Evolutionary conservation across 2,797 vertebrate species (phyloP).

Genomic region (Synaphobranchus kaupii): DNA sequence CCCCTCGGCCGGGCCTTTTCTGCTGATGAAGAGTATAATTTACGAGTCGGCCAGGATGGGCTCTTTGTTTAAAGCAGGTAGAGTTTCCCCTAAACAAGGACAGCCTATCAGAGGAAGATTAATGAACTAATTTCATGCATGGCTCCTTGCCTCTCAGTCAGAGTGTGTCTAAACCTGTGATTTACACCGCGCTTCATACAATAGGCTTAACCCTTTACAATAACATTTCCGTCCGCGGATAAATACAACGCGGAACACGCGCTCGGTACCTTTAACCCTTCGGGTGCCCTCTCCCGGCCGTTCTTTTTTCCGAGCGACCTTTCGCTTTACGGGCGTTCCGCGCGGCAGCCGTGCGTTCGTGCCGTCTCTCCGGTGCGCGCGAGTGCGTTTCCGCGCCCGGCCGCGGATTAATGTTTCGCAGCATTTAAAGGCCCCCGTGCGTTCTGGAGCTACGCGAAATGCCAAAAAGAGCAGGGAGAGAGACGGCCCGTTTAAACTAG

Average conservation of each 20-base stretch:
- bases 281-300: constrained; percentile 21
- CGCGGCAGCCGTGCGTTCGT: not conserved
- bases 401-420: not conserved
- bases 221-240: constrained; percentile 45
- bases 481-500: not conserved
- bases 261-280: constrained; percentile 11
- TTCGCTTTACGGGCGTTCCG: not conserved
- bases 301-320: not conserved
- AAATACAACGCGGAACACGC: constrained; percentile 15
- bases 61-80: constrained; percentile 78
- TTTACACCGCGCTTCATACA: constrained; percentile 72
- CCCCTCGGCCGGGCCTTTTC: constrained; percentile 53
- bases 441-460: not conserved
- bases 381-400: not conserved
- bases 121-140: constrained; percentile 87
- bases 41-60: constrained; percentile 60
- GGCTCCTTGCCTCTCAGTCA: constrained; percentile 71
- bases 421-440: not conserved
- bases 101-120: constrained; percentile 77
- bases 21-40: constrained; percentile 69
- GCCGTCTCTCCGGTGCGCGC: constrained; percentile 15
- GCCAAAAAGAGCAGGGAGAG: not conserved
- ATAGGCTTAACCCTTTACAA: constrained; percentile 71
- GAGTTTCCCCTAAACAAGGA: constrained; percentile 73
- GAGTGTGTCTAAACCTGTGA: constrained; percentile 73